Conservation (phyloP, 2,113 vertebrate species). For the Callocephalon fimbriatum region DNA sequence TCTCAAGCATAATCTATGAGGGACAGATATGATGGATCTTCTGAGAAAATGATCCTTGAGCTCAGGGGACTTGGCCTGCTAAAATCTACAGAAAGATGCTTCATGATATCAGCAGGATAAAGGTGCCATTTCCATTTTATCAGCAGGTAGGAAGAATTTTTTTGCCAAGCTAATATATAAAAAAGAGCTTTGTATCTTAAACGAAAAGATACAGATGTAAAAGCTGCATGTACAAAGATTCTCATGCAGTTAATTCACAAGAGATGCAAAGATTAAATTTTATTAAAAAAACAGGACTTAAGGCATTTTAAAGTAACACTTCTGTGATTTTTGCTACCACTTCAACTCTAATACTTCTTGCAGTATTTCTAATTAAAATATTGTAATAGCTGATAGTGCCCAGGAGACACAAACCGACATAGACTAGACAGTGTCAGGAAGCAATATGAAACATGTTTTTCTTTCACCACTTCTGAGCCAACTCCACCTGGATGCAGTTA, state of each 20-base stretch:
- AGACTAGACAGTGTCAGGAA: not conserved
- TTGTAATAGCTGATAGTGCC: not conserved
- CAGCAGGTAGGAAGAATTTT: not conserved
- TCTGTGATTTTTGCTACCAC: not conserved
- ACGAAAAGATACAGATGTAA: not conserved
- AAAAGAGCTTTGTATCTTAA: not conserved
- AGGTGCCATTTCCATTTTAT: not conserved
- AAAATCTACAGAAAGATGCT: not conserved
- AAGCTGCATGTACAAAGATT: not conserved
- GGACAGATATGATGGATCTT: not conserved
- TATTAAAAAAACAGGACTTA: not conserved
- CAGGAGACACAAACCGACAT: not conserved
- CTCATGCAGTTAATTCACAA: not conserved
- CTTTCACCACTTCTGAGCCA: not conserved
- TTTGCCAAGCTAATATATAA: not conserved
- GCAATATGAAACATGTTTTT: not conserved
- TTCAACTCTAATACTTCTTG: not conserved
- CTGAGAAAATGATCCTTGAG: not conserved
- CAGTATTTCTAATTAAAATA: constrained; percentile 5
- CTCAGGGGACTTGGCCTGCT: not conserved
- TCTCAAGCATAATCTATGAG: not conserved
- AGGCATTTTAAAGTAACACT: not conserved
- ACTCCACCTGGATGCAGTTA: not conserved
- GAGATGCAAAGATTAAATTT: not conserved
- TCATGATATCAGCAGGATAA: not conserved